These are phyloP conservation scores for Myotis findleyi DNA, from an alignment of 2,797 vertebrate species.

Conservation along the genomic window DNA sequence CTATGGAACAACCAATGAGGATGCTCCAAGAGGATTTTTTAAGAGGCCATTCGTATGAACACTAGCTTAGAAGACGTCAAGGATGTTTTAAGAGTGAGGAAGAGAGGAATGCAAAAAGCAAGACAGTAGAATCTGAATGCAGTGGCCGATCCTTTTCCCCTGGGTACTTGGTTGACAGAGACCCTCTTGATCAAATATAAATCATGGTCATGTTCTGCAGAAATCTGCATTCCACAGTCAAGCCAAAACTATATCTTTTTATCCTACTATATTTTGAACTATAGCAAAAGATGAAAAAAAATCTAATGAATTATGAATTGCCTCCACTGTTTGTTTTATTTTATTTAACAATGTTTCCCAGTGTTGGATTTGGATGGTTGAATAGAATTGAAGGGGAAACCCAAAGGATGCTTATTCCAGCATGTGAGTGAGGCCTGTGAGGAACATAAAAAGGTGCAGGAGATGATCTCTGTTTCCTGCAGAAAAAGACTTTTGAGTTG, in stretches of 20 bases:
- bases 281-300: neutral
- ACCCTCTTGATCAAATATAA: neutral
- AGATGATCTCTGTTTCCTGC: neutral
- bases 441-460: no score
- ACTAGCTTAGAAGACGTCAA: neutral
- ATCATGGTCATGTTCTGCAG: neutral
- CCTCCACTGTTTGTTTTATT: neutral
- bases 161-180: neutral
- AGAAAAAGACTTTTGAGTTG: neutral
- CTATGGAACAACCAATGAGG: neutral
- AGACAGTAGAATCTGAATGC: neutral
- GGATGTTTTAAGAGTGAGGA: neutral
- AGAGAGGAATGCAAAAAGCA: neutral
- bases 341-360: neutral
- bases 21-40: neutral
- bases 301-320: neutral
- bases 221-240: neutral
- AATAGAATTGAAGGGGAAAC: neutral
- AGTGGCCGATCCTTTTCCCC: neutral
- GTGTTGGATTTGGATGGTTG: neutral
- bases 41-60: neutral
- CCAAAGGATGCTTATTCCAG: neutral
- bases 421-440: neutral
- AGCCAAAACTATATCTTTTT: neutral
- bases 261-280: neutral